phyloP scores from a whole-genome alignment of 2,888 invertebrate genomes.

The Latheticus oryzae region DNA sequence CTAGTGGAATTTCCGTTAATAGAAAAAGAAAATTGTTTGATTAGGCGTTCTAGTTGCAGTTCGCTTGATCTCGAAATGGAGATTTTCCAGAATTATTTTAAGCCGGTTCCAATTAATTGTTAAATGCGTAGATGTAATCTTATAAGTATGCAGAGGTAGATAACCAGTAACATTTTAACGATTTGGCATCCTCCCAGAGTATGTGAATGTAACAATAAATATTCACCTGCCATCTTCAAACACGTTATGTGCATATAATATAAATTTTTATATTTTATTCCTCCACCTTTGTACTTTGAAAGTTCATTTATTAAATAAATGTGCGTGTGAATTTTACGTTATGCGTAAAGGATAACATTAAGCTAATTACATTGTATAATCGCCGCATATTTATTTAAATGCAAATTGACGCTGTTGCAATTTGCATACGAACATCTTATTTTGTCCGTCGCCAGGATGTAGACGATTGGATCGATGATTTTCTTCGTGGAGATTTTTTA shows the following conservation, averaged over 20 bases:
- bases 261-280: slow-evolving; percentile 55
- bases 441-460: slow-evolving; percentile 21
- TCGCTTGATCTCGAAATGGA: no score
- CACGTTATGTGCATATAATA: slow-evolving; percentile 53
- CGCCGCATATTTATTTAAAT: slow-evolving; percentile 17
- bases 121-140: slow-evolving; percentile 40
- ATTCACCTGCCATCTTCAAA: slow-evolving; percentile 53
- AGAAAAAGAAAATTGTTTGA: no score
- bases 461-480: slow-evolving; percentile 13
- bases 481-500: slow-evolving; percentile 2
- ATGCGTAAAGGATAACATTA: slow-evolving; percentile 20
- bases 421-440: slow-evolving; percentile 19
- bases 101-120: slow-evolving; percentile 26
- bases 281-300: slow-evolving; percentile 51
- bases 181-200: slow-evolving; percentile 56
- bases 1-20: no score
- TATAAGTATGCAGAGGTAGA: slow-evolving; percentile 48
- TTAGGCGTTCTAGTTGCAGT: no score
- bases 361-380: slow-evolving; percentile 18
- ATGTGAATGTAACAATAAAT: slow-evolving; percentile 55
- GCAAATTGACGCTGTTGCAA: slow-evolving; percentile 12
- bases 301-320: slow-evolving; percentile 46
- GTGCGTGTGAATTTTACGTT: slow-evolving; percentile 27
- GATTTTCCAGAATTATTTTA: slow-evolving; percentile 13
- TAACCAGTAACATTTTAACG: slow-evolving; percentile 48